phyloP scores from a whole-genome alignment of 2,888 invertebrate genomes.

The Machimus rusticus region DNA sequence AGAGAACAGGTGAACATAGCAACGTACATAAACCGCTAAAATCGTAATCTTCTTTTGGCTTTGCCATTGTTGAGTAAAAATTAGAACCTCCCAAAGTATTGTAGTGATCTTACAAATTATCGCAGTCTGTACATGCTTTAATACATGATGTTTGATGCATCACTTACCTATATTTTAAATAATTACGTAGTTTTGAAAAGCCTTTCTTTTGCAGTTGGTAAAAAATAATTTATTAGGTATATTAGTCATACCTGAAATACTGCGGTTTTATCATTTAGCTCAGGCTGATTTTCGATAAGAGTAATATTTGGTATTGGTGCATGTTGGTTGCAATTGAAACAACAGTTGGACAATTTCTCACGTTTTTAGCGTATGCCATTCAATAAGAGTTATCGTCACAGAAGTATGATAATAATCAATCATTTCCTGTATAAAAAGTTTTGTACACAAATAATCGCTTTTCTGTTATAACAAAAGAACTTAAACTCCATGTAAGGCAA shows the following conservation, averaged over 20 bases:
- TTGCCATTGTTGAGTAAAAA: no score
- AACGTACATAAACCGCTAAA: no score
- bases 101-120: no score
- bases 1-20: no score
- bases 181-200: background rate
- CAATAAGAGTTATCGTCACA: background rate
- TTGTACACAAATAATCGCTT: background rate
- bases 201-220: no score
- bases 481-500: background rate
- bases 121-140: no score
- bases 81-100: no score
- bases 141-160: background rate
- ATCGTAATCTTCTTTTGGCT: no score
- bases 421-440: background rate
- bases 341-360: background rate
- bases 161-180: background rate
- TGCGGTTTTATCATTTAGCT: background rate
- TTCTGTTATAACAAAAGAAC: background rate
- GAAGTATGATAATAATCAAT: background rate
- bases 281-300: background rate
- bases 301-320: background rate
- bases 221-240: background rate
- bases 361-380: background rate
- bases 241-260: background rate
- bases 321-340: background rate